Evolutionary conservation across 2,113 vertebrate species (phyloP).

Genomic region (Pristiophorus japonicus): DNA sequence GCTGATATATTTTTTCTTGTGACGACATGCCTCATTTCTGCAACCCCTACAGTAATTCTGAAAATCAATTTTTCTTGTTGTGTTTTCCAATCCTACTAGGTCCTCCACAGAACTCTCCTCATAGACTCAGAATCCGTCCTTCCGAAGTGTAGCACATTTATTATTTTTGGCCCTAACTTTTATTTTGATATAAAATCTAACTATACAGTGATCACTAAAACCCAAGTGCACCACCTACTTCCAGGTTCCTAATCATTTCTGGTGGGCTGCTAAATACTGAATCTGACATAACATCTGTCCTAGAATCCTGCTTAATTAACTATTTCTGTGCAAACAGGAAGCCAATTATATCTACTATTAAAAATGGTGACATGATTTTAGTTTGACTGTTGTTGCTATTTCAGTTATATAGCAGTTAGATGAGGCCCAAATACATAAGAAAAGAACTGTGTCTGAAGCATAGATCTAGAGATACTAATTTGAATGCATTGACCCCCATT

Average conservation of each 20-base stretch:
- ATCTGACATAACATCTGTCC: constrained; percentile 26
- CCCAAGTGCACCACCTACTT: constrained; percentile 7
- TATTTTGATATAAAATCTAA: constrained; percentile 33
- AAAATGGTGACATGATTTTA: not conserved
- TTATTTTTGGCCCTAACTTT: constrained; percentile 5
- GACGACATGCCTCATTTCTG: not conserved
- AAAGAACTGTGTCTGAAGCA: not conserved
- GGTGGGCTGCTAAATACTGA: not conserved
- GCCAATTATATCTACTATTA: not conserved
- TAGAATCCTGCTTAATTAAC: not conserved
- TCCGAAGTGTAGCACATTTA: not conserved
- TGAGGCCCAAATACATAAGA: not conserved
- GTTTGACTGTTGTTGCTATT: not conserved
- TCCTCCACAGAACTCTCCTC: not conserved
- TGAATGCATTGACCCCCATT: not conserved
- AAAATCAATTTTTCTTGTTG: not conserved
- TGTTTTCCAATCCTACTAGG: not conserved
- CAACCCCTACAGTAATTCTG: not conserved
- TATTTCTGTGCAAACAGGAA: constrained; percentile 24
- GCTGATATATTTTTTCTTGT: not conserved
- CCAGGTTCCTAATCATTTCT: constrained; percentile 33
- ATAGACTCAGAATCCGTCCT: not conserved
- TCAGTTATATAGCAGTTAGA: not conserved
- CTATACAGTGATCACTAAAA: not conserved
- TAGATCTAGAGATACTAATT: not conserved